Evolutionary conservation across 1,140 invertebrate genomes (phyloP).

Genomic region (Thaumatotibia leucotreta): DNA sequence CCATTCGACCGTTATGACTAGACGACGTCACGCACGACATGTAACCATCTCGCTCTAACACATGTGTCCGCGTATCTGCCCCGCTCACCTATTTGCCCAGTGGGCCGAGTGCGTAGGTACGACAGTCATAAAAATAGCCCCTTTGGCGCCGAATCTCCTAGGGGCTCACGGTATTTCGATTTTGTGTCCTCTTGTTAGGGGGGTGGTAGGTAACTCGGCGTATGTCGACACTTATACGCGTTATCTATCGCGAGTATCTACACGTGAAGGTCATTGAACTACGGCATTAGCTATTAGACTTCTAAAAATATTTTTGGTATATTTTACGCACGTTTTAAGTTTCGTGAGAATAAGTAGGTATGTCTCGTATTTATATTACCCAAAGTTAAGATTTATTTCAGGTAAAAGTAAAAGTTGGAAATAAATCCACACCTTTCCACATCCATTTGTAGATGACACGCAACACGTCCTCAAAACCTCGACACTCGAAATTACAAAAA

Average conservation of each 20-base stretch:
- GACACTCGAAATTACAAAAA: conserved; percentile 30
- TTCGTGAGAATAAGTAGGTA: too few relatives aligned
- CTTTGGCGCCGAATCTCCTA: conserved; percentile 71
- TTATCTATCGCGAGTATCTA: conserved; percentile 7
- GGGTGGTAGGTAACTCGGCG: conserved; percentile 30
- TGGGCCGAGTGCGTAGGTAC: conserved; percentile 64
- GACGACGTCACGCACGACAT: conserved; percentile 60
- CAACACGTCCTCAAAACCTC: conserved; percentile 29
- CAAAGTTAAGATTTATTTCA: neutral
- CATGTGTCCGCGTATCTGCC: conserved; percentile 49
- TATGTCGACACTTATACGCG: conserved; percentile 44
- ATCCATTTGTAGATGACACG: conserved; percentile 3
- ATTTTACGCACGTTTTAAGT: neutral
- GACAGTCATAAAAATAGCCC: conserved; percentile 75
- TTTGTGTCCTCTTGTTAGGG: conserved; percentile 60
- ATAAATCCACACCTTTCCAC: neutral
- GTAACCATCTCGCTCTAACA: conserved; percentile 60
- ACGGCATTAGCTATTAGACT: neutral
- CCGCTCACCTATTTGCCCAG: conserved; percentile 63
- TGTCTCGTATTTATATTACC: neutral
- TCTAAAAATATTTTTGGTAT: neutral
- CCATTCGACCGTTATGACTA: conserved; percentile 76
- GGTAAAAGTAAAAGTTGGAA: neutral
- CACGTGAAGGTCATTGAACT: conserved; percentile 3
- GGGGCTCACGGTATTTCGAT: conserved; percentile 59